Percentiles rank a stretch among this genome's conserved stretches.
Conservation (phyloP, 64 coral and sea anemone genomes). For the Montipora foliosa region DNA sequence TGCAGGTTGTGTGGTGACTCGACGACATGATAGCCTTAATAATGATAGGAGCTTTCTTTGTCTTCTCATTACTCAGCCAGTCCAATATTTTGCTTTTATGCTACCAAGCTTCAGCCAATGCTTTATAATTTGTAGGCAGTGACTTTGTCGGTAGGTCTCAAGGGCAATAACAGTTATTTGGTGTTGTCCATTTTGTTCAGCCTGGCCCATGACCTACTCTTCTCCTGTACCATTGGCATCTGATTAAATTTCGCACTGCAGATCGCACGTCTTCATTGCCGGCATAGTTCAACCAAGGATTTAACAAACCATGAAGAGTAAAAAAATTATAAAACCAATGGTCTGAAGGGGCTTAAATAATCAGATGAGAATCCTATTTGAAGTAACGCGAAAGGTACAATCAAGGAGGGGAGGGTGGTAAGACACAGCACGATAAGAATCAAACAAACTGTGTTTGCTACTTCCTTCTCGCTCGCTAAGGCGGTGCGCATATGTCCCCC, state of each 20-base stretch:
- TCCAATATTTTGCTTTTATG: no score
- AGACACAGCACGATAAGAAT: neutral
- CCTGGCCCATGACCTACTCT: neutral
- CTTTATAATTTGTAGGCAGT: no score
- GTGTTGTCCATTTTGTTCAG: no score
- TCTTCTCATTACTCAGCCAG: no score
- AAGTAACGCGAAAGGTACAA: neutral
- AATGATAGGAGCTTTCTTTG: no score
- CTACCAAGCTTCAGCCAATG: no score
- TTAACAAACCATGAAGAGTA: neutral
- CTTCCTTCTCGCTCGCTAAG: neutral
- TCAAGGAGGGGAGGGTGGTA: neutral
- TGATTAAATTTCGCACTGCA: neutral
- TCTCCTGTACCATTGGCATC: neutral
- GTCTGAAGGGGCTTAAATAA: neutral
- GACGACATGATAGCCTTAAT: no score
- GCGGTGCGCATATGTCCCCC: neutral
- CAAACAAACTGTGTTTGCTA: constrained; percentile 20
- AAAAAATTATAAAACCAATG: neutral
- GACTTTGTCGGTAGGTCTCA: no score
- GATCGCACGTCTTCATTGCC: neutral
- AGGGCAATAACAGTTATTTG: no score
- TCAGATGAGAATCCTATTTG: neutral
- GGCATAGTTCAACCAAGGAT: neutral
- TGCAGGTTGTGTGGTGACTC: no score